Conservation (phyloP, 2,888 invertebrate genomes). For the Cheilosia vulpina region DNA sequence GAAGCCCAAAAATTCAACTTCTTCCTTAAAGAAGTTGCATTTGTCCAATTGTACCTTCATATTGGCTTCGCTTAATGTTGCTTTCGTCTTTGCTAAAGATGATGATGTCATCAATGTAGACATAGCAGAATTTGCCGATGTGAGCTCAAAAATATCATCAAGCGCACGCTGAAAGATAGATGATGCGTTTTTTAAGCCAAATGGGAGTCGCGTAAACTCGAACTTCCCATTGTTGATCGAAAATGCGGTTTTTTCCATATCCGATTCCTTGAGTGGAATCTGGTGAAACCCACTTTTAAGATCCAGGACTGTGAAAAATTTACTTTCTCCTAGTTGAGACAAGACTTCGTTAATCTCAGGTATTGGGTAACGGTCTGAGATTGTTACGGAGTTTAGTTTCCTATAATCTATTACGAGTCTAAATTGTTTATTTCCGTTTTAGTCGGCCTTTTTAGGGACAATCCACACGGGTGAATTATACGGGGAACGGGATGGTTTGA, state of each 20-base stretch:
- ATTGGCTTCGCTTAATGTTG: constrained; percentile 25
- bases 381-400: constrained; percentile 37
- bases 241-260: constrained; percentile 47
- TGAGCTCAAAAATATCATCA: constrained; percentile 23
- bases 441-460: constrained; percentile 33
- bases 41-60: constrained; percentile 42
- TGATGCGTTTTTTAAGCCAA: constrained; percentile 59
- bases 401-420: background rate
- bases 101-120: constrained; percentile 54
- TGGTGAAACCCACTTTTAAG: constrained; percentile 48
- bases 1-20: constrained; percentile 28
- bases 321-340: constrained; percentile 34
- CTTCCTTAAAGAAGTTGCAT: constrained; percentile 37
- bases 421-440: constrained; percentile 1
- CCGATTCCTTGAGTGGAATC: constrained; percentile 28
- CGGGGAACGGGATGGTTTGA: too few species aligned
- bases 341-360: constrained; percentile 32
- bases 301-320: constrained; percentile 26
- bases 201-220: constrained; percentile 41
- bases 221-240: constrained; percentile 47
- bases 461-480: constrained; percentile 56
- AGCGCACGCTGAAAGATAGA: constrained; percentile 48
- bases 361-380: constrained; percentile 37
- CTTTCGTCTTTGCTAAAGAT: constrained; percentile 31
- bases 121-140: background rate